Evolutionary conservation across 1,140 invertebrate genomes (phyloP), one percentile per base, ranked within the genome.

Genomic region (Eufriesea mexicana): DNA sequence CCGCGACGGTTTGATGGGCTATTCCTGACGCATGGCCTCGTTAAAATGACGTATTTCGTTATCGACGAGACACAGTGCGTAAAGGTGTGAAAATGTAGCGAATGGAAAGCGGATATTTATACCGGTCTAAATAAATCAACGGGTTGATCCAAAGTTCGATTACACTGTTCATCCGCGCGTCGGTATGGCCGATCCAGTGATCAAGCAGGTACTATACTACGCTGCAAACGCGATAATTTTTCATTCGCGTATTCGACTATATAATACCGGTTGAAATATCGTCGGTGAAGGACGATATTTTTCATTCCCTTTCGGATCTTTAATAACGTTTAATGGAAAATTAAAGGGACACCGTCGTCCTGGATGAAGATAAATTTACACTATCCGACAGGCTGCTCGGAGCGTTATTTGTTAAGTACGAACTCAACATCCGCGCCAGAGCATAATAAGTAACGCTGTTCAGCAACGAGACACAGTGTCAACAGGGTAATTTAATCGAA

Each of bases 1-100:
- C 83, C 79, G 85, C 73, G 71, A 25, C 71, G 35, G 66, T 75
- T 75, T 45, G 66, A 62, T 74, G 45, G 62, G 79, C 70, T 71
- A 77, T 71, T 79, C 72, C 73, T 66, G 84, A 79, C 59, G 61
- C 57, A 35, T 72, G 45, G 35, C 66, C 75, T 83, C 71, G 66
- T 88, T 85, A 85, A 74, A 67, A 71, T 72, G 83, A 85, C 71
- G 68, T 83, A 73, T 79, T 78, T 57, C 77, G 71, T 85, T 88
- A 88, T 88, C 80, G 83, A 68, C 66, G 74, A 49, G 55, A 76
- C 42, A 73, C 70, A 71, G 73, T 70, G 74, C 73, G 79, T 64
- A 68, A 28, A 84, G 25, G 70, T 74, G 54, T 76, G 67, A 85
- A 64, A 66, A 74, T 66, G 71, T 54, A 66, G 42, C 59, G 61